A percentile compares a stretch with the other conserved stretches of the same genome.
Conservation (phyloP, 2,797 vertebrate genomes). For the Tapera naevia region DNA sequence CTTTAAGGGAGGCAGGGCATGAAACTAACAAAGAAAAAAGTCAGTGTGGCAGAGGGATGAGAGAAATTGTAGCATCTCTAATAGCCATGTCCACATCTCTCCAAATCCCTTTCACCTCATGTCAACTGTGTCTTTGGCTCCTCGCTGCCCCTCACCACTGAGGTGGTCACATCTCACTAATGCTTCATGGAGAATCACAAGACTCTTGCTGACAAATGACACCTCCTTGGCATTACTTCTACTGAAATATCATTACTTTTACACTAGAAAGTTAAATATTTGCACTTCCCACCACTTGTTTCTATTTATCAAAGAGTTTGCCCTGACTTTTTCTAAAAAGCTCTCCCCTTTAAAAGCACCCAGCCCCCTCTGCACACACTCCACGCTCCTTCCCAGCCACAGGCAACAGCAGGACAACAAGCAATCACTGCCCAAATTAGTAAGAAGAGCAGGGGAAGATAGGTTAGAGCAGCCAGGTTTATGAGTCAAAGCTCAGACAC, state of each 20-base stretch:
- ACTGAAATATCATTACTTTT: background rate
- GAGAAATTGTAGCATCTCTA: accelerated
- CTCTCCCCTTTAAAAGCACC: too few species aligned
- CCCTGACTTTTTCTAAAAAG: background rate
- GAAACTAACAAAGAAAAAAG: background rate
- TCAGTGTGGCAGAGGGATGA: background rate
- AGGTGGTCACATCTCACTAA: background rate
- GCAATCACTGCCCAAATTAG: accelerated
- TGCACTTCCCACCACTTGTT: accelerated
- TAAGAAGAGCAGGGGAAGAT: background rate
- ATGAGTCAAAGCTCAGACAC: background rate
- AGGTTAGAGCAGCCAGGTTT: background rate
- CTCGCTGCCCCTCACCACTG: background rate
- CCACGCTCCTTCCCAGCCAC: background rate
- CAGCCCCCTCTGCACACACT: too few species aligned
- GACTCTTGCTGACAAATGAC: accelerated
- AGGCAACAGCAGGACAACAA: accelerated
- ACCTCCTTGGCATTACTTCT: background rate
- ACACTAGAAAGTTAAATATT: background rate
- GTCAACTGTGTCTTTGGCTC: accelerated
- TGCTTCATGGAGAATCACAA: accelerated
- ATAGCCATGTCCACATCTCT: accelerated
- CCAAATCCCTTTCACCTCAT: accelerated
- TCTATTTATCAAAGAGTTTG: too few species aligned
- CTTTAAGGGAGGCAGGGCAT: background rate